phyloP scores from a whole-genome alignment of 2,797 vertebrate genomes.

The Gobionotothen gibberifrons region DNA sequence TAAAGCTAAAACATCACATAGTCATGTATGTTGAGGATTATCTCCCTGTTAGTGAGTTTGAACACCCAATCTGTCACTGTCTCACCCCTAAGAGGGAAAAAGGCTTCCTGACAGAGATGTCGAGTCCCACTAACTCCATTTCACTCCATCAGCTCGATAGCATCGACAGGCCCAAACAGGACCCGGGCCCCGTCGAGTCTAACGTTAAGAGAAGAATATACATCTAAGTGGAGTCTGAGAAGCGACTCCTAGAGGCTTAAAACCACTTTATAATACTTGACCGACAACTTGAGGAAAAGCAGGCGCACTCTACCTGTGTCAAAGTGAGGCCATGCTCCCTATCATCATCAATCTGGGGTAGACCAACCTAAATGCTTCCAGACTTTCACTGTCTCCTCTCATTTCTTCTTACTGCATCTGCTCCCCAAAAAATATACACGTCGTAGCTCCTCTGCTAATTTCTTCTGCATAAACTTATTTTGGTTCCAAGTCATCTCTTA shows the following conservation, averaged over 20 bases:
- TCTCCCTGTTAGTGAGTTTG: slow-evolving; percentile 21
- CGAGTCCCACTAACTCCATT: slow-evolving; percentile 36
- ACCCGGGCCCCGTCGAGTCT: slow-evolving; percentile 57
- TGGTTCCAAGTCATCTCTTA: background rate
- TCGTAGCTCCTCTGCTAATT: slow-evolving; percentile 10
- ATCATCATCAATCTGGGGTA: slow-evolving; percentile 46
- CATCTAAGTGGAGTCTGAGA: slow-evolving; percentile 28
- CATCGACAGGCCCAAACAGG: slow-evolving; percentile 49
- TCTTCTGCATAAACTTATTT: slow-evolving; percentile 11
- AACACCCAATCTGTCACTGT: slow-evolving; percentile 50
- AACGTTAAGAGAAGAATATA: slow-evolving; percentile 29
- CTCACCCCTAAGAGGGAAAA: slow-evolving; percentile 10
- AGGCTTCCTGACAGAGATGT: slow-evolving; percentile 31
- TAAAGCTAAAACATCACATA: slow-evolving; percentile 1
- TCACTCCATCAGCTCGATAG: slow-evolving; percentile 57
- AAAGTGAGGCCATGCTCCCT: slow-evolving; percentile 52
- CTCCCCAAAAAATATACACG: slow-evolving; percentile 33
- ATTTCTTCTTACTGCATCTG: slow-evolving; percentile 58
- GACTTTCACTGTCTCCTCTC: slow-evolving; percentile 68
- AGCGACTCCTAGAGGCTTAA: slow-evolving; percentile 43
- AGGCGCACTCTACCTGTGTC: slow-evolving; percentile 54
- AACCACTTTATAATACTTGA: slow-evolving; percentile 41
- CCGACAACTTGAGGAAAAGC: slow-evolving; percentile 61
- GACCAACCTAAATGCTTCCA: slow-evolving; percentile 73
- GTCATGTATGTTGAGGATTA: background rate